These are phyloP conservation scores for Heliconius erato DNA, from an alignment of 2,888 invertebrate species.

Conservation along the genomic window DNA sequence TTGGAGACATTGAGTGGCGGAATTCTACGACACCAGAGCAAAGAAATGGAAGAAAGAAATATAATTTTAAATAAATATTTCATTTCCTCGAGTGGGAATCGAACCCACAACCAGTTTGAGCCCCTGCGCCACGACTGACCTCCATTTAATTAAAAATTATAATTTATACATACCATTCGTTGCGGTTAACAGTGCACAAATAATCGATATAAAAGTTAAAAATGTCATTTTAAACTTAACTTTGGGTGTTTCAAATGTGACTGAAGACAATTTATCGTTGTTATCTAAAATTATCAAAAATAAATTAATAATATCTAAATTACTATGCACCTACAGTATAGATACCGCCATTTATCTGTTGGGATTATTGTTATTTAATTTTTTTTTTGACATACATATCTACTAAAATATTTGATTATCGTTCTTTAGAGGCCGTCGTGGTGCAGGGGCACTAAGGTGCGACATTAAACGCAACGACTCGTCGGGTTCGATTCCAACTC, in stretches of 20 bases:
- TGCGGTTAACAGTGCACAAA: slow-evolving; percentile 54
- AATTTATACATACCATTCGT: slow-evolving; percentile 52
- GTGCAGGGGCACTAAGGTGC: too few species aligned
- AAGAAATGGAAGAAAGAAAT: too few species aligned
- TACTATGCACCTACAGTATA: background rate
- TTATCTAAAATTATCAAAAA: slow-evolving; percentile 24
- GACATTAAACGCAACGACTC: too few species aligned
- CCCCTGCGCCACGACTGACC: too few species aligned
- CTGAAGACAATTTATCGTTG: slow-evolving; percentile 11
- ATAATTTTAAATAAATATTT: too few species aligned
- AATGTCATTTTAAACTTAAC: slow-evolving; percentile 56
- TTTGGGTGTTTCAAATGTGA: slow-evolving; percentile 22
- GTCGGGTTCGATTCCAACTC: too few species aligned
- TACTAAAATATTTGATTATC: slow-evolving; percentile 1
- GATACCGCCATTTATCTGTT: slow-evolving; percentile 16
- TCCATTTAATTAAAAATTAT: background rate
- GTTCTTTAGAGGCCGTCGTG: background rate
- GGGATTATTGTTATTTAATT: background rate
- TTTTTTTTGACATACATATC: background rate
- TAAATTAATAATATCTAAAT: slow-evolving; percentile 21
- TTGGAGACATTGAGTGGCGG: too few species aligned
- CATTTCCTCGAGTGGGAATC: too few species aligned
- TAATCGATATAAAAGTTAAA: slow-evolving; percentile 55
- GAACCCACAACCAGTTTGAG: too few species aligned
- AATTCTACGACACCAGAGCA: too few species aligned